Evolutionary conservation across 2,113 vertebrate species (phyloP).

Genomic region (Pterocles burchelli): DNA sequence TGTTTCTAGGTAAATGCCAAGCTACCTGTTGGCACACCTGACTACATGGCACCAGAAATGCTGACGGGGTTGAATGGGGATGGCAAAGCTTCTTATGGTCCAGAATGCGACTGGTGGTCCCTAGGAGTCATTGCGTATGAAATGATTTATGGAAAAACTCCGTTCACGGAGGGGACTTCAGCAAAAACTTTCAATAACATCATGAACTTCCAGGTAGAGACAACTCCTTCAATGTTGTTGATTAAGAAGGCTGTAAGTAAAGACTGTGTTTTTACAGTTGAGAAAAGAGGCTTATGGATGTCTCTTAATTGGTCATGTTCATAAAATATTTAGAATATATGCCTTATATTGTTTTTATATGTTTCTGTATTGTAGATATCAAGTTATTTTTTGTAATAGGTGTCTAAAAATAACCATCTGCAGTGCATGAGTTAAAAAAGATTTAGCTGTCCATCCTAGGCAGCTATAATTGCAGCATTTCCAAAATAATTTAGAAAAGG

Average conservation of each 20-base stretch:
- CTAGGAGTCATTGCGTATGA: constrained; percentile 93
- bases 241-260: not conserved
- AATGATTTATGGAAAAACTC: constrained; percentile 90
- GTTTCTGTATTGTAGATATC: not conserved
- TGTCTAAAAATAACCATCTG: not conserved
- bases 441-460: not conserved
- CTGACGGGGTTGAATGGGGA: constrained; percentile 80
- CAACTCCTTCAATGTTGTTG: not conserved
- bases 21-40: constrained; percentile 86
- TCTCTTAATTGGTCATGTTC: not conserved
- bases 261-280: not conserved
- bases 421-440: not conserved
- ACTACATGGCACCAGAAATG: constrained; percentile 94
- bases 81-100: constrained; percentile 77
- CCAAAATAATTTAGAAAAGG: not conserved
- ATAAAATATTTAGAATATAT: not conserved
- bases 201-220: constrained; percentile 90
- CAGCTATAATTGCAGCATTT: not conserved
- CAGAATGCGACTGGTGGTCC: constrained; percentile 97
- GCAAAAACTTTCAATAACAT: constrained; percentile 92
- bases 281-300: not conserved
- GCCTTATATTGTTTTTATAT: not conserved
- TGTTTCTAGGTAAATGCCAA: constrained; percentile 76
- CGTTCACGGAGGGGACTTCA: constrained; percentile 88
- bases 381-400: not conserved